Percentiles rank a stretch among this genome's conserved stretches.
Conservation (phyloP, 2,113 vertebrate genomes). For the Varanus komodoensis region DNA sequence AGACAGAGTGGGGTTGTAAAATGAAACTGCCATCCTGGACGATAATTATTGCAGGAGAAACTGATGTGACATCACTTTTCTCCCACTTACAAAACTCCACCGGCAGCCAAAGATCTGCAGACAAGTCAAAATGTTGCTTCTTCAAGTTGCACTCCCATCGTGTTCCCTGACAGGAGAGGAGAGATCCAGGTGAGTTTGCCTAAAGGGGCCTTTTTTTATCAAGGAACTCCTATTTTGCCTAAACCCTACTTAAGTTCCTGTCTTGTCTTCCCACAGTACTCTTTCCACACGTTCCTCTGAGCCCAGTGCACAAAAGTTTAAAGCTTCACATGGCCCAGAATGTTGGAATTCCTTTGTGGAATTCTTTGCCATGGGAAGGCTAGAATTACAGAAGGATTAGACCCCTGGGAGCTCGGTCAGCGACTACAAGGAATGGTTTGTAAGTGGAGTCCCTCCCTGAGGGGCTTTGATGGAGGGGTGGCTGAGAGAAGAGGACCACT, state of each 20-base stretch:
- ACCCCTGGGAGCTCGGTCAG: no score
- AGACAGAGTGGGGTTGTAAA: constrained; percentile 35
- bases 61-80: constrained; percentile 50
- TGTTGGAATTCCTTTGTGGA: not conserved
- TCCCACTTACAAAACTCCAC: constrained; percentile 52
- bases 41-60: constrained; percentile 53
- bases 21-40: constrained; percentile 47
- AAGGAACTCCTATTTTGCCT: not conserved
- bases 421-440: no score
- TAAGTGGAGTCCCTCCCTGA: no score
- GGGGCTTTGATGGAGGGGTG: no score
- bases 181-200: constrained; percentile 23
- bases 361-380: not conserved
- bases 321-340: not conserved
- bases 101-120: constrained; percentile 36
- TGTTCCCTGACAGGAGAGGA: constrained; percentile 47
- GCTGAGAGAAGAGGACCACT: no score
- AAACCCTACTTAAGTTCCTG: not conserved
- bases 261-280: not conserved
- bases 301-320: not conserved
- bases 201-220: constrained; percentile 28
- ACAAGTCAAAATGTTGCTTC: constrained; percentile 47
- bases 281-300: not conserved
- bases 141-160: constrained; percentile 22
- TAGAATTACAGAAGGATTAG: no score